These are phyloP conservation scores for Fundulus diaphanus DNA, from an alignment of 2,797 vertebrate species.

Conservation along the genomic window DNA sequence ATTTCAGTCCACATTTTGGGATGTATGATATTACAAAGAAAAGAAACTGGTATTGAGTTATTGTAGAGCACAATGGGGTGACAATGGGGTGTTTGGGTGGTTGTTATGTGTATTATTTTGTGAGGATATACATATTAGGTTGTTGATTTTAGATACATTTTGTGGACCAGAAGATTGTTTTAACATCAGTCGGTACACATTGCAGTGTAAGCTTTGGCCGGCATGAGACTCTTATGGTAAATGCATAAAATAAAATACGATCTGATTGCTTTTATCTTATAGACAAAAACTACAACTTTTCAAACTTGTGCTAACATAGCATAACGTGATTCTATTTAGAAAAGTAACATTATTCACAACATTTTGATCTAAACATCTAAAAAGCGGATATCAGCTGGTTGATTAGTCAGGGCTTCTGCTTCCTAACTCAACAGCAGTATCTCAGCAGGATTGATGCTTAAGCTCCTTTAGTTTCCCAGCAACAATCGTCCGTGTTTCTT, in stretches of 20 bases:
- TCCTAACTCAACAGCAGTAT: background rate
- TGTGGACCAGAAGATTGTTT: background rate
- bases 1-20: background rate
- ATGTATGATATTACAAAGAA: background rate
- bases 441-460: background rate
- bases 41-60: background rate
- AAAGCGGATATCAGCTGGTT: background rate
- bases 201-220: background rate
- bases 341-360: background rate
- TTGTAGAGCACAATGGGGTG: background rate
- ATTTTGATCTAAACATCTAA: background rate
- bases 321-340: background rate
- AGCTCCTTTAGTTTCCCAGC: background rate
- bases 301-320: too few relatives aligned
- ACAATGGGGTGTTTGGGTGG: too few relatives aligned
- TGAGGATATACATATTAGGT: background rate
- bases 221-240: background rate
- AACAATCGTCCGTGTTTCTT: background rate
- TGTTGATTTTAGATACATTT: constrained; percentile 1
- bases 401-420: too few relatives aligned
- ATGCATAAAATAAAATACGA: background rate
- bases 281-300: background rate
- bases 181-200: background rate
- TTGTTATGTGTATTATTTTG: background rate
- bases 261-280: background rate